phyloP scores from a whole-genome alignment of 2,888 invertebrate genomes.

The Drosophila histrio region DNA sequence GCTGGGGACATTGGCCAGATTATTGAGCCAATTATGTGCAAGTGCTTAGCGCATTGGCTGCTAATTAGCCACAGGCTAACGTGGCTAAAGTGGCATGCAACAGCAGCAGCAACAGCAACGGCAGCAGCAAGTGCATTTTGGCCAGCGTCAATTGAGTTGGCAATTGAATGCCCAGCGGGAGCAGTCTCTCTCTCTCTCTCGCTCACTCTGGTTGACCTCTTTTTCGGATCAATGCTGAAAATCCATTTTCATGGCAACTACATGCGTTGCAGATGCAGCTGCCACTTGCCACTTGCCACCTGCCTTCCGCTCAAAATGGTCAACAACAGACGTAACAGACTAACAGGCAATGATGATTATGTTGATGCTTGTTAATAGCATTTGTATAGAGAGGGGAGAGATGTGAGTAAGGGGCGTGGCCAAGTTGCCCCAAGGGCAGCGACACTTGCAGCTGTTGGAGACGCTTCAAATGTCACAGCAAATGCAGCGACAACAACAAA shows the following conservation, averaged over 20 bases:
- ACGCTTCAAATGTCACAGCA: conserved; percentile 15
- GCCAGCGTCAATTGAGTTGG: conserved; percentile 61
- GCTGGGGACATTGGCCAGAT: conserved; percentile 36
- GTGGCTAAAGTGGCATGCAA: conserved; percentile 43
- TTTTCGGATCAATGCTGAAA: conserved; percentile 14
- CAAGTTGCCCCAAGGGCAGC: conserved; percentile 3
- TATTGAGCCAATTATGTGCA: conserved; percentile 72
- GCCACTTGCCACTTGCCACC: conserved; percentile 57
- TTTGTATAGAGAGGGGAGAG: not conserved
- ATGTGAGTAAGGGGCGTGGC: not conserved
- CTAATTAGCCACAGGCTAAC: conserved; percentile 63
- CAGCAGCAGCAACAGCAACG: conserved; percentile 32
- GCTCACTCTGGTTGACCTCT: conserved; percentile 22
- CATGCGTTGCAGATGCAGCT: conserved; percentile 45
- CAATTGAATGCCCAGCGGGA: conserved; percentile 62
- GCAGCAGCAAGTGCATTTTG: conserved; percentile 53
- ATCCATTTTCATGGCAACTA: conserved; percentile 26
- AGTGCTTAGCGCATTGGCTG: conserved; percentile 74
- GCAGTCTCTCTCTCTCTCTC: not conserved
- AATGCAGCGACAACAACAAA: not conserved
- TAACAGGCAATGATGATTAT: conserved; percentile 39
- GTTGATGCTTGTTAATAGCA: conserved; percentile 40
- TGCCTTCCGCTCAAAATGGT: conserved; percentile 1
- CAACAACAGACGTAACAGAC: conserved; percentile 9
- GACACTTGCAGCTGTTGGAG: conserved; percentile 7